These are phyloP conservation scores for Conus canariensis DNA, from an alignment of 2,888 invertebrate genomes.

Conservation along the genomic window DNA sequence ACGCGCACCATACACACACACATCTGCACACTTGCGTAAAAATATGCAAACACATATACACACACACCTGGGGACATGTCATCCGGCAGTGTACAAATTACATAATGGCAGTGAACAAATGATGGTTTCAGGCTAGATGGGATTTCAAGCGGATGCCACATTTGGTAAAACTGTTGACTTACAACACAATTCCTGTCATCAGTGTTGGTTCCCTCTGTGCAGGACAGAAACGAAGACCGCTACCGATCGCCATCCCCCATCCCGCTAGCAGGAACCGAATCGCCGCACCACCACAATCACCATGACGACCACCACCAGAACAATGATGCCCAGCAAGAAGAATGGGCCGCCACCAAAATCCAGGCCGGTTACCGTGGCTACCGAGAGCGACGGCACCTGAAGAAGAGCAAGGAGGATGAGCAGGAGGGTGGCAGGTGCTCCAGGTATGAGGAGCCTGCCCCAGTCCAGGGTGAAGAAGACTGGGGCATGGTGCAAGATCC, in stretches of 20 bases:
- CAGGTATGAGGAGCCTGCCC: background rate
- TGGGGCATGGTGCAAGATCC: background rate
- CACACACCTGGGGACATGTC: too few relatives aligned
- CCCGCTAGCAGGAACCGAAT: background rate
- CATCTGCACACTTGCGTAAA: too few relatives aligned
- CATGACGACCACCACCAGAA: background rate
- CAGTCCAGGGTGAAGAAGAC: constrained; percentile 1
- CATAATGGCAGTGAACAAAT: too few relatives aligned
- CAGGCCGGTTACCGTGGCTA: constrained; percentile 49
- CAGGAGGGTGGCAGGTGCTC: background rate
- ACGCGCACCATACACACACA: too few relatives aligned
- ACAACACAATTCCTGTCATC: too few relatives aligned
- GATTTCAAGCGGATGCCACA: too few relatives aligned
- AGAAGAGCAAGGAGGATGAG: background rate
- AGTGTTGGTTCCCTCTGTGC: background rate
- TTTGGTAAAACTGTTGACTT: too few relatives aligned
- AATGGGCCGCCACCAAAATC: constrained; percentile 46
- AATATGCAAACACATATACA: too few relatives aligned
- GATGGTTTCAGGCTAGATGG: too few relatives aligned
- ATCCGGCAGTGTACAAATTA: too few relatives aligned
- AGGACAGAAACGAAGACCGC: background rate
- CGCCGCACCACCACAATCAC: too few relatives aligned
- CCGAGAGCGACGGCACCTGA: constrained; percentile 31
- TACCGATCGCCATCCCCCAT: too few relatives aligned
- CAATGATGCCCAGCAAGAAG: background rate